Conservation (phyloP, 2,888 invertebrate genomes). For the Bombylius discolor region DNA sequence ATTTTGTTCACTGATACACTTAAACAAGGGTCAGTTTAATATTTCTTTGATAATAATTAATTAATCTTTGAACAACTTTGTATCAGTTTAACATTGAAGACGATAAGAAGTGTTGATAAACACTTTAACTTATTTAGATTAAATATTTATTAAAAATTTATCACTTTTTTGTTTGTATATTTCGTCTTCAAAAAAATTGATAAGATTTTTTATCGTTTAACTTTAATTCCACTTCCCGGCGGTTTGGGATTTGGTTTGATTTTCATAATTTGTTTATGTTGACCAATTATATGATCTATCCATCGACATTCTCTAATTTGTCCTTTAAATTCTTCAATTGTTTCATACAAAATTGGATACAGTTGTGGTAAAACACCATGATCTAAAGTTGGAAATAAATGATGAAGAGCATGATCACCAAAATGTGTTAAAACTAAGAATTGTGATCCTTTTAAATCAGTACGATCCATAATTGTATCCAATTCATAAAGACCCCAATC, state of each 20-base stretch:
- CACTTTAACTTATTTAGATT: no score
- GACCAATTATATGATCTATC: constrained; percentile 51
- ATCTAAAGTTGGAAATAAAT: constrained; percentile 68
- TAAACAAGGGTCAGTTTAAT: no score
- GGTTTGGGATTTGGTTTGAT: constrained; percentile 21
- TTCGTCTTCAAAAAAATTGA: no score
- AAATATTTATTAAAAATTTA: no score
- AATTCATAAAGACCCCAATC: constrained; percentile 72
- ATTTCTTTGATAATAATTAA: no score
- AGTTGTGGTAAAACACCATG: constrained; percentile 56
- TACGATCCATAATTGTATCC: constrained; percentile 58
- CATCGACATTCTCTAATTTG: constrained; percentile 38
- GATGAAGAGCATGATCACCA: constrained; percentile 67
- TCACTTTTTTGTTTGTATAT: no score
- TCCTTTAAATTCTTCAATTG: constrained; percentile 31
- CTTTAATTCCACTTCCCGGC: no score
- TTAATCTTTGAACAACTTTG: no score
- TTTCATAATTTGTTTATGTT: constrained; percentile 47
- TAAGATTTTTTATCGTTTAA: no score
- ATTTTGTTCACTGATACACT: no score
- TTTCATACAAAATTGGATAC: constrained; percentile 41
- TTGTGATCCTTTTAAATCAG: constrained; percentile 50
- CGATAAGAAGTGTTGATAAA: no score
- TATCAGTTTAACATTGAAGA: no score
- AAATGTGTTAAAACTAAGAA: constrained; percentile 58